Percentiles rank a stretch among this genome's conserved stretches.
Evolutionary conservation across 2,888 invertebrate species (phyloP).

Genomic region (Polydrusus tereticollis): DNA sequence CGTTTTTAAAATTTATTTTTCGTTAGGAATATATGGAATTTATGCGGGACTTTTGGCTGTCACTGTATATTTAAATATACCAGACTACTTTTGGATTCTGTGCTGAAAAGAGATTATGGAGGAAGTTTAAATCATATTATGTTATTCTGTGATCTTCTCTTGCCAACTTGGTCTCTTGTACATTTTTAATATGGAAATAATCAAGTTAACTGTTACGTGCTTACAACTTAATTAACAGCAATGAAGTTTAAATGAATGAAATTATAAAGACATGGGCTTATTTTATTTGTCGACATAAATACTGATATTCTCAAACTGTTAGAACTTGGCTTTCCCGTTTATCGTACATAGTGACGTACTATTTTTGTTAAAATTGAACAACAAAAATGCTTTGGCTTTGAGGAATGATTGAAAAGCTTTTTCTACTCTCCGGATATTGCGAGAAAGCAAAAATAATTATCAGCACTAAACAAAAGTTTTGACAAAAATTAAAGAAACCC

Average conservation of each 20-base stretch:
- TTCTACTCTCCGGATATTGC: too few species aligned
- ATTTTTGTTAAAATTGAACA: too few species aligned
- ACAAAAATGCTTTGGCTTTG: too few species aligned
- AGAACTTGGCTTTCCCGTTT: too few species aligned
- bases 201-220: neutral
- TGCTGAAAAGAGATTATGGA: slow-evolving; percentile 1
- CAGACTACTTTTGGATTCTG: neutral
- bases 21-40: neutral
- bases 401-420: too few species aligned
- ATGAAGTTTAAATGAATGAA: too few species aligned
- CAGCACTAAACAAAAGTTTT: neutral
- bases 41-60: neutral
- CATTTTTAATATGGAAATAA: neutral
- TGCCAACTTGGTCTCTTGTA: slow-evolving; percentile 9
- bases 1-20: too few species aligned
- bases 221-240: too few species aligned
- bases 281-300: too few species aligned
- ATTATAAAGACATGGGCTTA: too few species aligned
- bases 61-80: slow-evolving; percentile 11
- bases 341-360: too few species aligned
- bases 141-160: neutral
- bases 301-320: too few species aligned
- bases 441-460: neutral
- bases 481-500: neutral
- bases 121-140: slow-evolving; percentile 24